Evolutionary conservation across 2,113 vertebrate genomes (phyloP).

Genomic region (Brachirus orientalis): DNA sequence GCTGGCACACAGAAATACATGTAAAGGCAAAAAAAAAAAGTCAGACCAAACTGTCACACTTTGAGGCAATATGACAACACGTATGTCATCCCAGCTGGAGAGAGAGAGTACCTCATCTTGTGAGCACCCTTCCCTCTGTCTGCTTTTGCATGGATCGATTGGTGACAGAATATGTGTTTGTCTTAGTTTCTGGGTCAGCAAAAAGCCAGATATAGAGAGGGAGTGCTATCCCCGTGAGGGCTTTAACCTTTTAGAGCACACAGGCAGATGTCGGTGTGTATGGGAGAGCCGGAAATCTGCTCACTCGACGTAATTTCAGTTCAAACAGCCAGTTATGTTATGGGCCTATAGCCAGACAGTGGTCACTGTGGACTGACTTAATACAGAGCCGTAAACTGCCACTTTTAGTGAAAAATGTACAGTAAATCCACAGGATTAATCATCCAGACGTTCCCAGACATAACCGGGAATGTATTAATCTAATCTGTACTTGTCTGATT

Average conservation of each 20-base stretch:
- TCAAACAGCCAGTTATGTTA: constrained; percentile 33
- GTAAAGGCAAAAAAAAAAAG: constrained; percentile 29
- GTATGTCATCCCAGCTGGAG: constrained; percentile 16
- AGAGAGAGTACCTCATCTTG: constrained; percentile 9
- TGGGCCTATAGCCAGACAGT: constrained; percentile 24
- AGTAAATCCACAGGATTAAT: neutral
- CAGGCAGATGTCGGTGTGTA: constrained; percentile 25
- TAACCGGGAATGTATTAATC: neutral
- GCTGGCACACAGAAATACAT: constrained; percentile 28
- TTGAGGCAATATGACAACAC: constrained; percentile 10
- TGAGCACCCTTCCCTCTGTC: constrained; percentile 13
- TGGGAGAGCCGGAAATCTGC: constrained; percentile 27
- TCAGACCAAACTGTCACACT: constrained; percentile 40
- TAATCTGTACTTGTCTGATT: too few relatives aligned
- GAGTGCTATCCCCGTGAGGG: constrained; percentile 33
- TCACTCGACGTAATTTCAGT: constrained; percentile 33
- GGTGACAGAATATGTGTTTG: constrained; percentile 45
- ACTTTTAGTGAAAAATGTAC: neutral
- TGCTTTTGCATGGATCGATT: constrained; percentile 56
- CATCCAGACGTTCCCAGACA: too few relatives aligned
- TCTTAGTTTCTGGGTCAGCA: constrained; percentile 73
- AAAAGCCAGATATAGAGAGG: constrained; percentile 45
- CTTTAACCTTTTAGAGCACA: constrained; percentile 47
- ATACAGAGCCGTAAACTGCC: constrained; percentile 5
- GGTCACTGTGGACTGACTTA: constrained; percentile 6